phyloP scores from a whole-genome alignment of 2,888 invertebrate genomes.

The Serripes groenlandicus region DNA sequence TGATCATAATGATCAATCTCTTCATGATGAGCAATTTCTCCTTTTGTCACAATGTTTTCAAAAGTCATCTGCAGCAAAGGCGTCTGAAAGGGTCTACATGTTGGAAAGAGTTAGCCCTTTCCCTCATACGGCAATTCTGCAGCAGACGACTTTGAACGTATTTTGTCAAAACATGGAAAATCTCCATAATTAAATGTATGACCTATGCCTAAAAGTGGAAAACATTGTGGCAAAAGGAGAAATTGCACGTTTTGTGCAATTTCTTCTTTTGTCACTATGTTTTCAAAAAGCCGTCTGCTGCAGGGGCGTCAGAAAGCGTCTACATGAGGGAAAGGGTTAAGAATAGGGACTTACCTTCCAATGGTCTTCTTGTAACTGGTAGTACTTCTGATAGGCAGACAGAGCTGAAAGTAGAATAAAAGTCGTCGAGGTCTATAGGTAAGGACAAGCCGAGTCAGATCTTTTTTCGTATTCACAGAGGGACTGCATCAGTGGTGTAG shows the following conservation, averaged over 20 bases:
- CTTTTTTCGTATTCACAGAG: too few relatives aligned
- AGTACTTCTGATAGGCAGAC: constrained; percentile 96
- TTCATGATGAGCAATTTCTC: too few relatives aligned
- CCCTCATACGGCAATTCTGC: background rate
- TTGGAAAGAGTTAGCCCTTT: too few relatives aligned
- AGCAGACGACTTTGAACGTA: background rate
- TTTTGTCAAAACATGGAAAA: background rate
- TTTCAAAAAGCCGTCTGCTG: background rate
- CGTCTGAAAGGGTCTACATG: too few relatives aligned
- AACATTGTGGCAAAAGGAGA: background rate
- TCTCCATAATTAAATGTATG: background rate
- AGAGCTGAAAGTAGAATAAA: constrained; percentile 91
- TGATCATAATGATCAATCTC: too few relatives aligned
- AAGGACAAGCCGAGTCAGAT: too few relatives aligned
- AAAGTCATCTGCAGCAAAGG: too few relatives aligned
- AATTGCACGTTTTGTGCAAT: background rate
- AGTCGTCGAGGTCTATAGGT: too few relatives aligned
- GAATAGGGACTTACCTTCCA: constrained; percentile 82
- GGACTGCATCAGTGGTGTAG: too few relatives aligned
- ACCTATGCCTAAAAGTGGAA: background rate
- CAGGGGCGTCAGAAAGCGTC: background rate
- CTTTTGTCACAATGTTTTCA: too few relatives aligned
- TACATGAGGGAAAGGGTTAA: background rate
- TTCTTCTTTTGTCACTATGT: background rate
- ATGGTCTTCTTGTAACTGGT: constrained; percentile 79